Conservation (phyloP, 30 jellyfish, hydroid and myxozoan species). For the Turritopsis dohrnii region DNA sequence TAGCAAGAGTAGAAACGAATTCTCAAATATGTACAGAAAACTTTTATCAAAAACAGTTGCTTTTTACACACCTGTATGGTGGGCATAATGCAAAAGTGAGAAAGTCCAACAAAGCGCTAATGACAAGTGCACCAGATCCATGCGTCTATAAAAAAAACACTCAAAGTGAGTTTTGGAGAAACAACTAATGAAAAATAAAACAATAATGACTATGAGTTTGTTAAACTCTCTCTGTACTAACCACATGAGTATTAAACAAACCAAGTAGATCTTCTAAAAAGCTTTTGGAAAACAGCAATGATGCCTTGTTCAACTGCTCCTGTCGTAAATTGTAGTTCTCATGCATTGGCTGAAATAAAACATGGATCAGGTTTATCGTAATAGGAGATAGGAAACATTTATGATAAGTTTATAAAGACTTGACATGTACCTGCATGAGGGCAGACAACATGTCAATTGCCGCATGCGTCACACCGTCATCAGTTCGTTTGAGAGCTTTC, state of each 20-base stretch:
- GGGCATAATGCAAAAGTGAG: constrained; percentile 88
- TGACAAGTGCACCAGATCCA: constrained; percentile 92
- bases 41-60: background rate
- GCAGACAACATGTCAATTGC: constrained; percentile 98
- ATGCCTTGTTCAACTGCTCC: constrained; percentile 82
- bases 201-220: background rate
- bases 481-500: constrained; percentile 79
- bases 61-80: constrained; percentile 74
- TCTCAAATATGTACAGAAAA: background rate
- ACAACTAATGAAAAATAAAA: background rate
- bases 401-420: background rate
- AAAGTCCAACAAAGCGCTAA: constrained; percentile 82
- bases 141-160: constrained; percentile 48
- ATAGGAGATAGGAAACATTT: too few relatives aligned
- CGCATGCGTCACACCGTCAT: constrained; percentile 97
- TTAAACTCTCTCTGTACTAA: constrained; percentile 25
- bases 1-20: background rate
- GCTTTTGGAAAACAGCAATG: constrained; percentile 59
- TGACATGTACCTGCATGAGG: constrained; percentile 68
- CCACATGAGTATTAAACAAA: constrained; percentile 72
- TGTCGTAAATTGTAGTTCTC: constrained; percentile 69
- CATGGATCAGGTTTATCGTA: too few relatives aligned
- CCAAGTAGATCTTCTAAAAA: constrained; percentile 79
- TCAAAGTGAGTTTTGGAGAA: background rate
- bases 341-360: constrained; percentile 85